These are phyloP conservation scores for Prosopocoilus inquinatus DNA, from an alignment of 2,888 invertebrate species.

Conservation along the genomic window DNA sequence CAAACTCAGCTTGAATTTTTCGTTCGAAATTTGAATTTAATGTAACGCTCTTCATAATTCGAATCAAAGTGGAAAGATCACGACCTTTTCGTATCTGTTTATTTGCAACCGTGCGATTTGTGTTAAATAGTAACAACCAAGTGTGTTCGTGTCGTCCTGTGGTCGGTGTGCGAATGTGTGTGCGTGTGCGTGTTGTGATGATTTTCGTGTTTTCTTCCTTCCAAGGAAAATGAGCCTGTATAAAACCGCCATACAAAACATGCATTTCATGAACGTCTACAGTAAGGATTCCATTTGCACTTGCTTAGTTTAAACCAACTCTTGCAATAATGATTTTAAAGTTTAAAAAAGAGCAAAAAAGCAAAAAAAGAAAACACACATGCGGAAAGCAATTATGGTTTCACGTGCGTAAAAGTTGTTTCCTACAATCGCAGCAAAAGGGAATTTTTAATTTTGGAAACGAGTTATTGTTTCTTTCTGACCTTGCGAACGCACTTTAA, in stretches of 20 bases:
- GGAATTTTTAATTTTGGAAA: constrained; percentile 1
- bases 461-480: constrained; percentile 3
- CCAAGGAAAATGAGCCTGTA: constrained; percentile 40
- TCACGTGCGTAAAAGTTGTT: too few species aligned
- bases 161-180: too few species aligned
- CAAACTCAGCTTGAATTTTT: not conserved
- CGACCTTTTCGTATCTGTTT: constrained; percentile 10
- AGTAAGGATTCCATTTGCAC: constrained; percentile 33
- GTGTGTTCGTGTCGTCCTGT: not conserved
- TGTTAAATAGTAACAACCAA: not conserved
- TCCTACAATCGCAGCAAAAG: not conserved
- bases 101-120: constrained; percentile 8
- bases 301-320: not conserved
- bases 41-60: constrained; percentile 5
- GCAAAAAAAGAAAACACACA: too few species aligned
- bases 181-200: too few species aligned
- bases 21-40: not conserved
- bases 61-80: constrained; percentile 6
- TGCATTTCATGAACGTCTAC: constrained; percentile 39
- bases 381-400: too few species aligned
- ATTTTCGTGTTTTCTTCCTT: too few species aligned
- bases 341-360: too few species aligned
- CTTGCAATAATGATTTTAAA: not conserved
- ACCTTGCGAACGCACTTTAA: too few species aligned
- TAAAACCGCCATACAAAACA: constrained; percentile 44